Base-by-base conservation (phyloP, 1,140 invertebrate species). In the Lethrus apterus region DNA sequence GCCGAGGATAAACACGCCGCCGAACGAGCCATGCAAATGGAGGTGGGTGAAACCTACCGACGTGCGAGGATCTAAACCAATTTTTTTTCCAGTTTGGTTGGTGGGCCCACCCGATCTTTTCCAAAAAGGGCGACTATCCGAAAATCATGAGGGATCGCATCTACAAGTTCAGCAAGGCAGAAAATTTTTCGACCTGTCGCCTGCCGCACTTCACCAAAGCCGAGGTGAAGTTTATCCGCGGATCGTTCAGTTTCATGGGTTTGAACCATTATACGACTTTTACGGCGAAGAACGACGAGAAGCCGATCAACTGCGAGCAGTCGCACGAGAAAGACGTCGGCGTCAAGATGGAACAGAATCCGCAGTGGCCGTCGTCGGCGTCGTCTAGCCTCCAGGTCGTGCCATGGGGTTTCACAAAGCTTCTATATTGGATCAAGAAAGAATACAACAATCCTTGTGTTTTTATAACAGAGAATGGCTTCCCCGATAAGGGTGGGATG, bases 261-360 rank as follows among this genome's bases (percentile, higher is more conserved):
- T 49, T 81, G 1, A 81, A 80, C 55, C 73, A 79, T 54, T 81
- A 81, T 44, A 76, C 75, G 0, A 73, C 75, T 1, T 70, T 70
- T 43, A 55, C 71, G 1, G 49, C 72, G 3, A 67, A 57, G 18
- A 69, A 67, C 63, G 62, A 66, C 11, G 59, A 70, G 7, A 50
- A 54, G n/a, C 56, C 65, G 54, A 64, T 68, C 15, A 67, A 68
- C 2, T 52, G 59, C 8, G 60, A 68, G 34, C 68, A 68, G 2
- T 72, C 69, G 0, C 70, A 72, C 35, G 67, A 64, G 44, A 72
- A 73, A 29, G 71, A 73, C 43, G 54, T 71, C 8, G 68, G 70
- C 0, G 70, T 72, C 20, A 56, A 66, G 3, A 59, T 66, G 46
- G 61, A 70, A 21, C 67, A 71, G 51, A 65, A 50, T 29, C 44